Conservation (phyloP, 2,888 invertebrate genomes). For the Listrodromus nycthemerus region DNA sequence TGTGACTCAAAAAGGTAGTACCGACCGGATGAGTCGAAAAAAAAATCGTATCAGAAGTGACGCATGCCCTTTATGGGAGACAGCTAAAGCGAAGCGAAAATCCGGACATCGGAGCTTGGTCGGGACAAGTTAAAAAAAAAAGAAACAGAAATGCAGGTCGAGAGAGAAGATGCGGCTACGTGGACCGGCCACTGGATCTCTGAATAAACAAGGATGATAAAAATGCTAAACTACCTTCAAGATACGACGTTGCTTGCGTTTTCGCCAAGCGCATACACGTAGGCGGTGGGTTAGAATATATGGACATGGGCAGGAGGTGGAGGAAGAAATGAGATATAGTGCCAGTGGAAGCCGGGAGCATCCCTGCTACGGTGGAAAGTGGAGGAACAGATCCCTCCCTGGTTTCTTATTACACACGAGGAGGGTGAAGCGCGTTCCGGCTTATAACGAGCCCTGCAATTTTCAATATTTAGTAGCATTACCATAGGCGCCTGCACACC, state of each 20-base stretch:
- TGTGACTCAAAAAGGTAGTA: not conserved
- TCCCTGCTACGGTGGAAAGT: constrained; percentile 30
- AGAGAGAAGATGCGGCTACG: constrained; percentile 20
- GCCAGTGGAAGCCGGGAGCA: constrained; percentile 33
- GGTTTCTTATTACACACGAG: constrained; percentile 69
- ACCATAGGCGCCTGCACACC: constrained; percentile 48
- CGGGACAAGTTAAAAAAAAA: not conserved
- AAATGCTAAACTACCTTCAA: constrained; percentile 72
- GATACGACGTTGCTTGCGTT: constrained; percentile 65
- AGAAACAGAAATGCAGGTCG: not conserved
- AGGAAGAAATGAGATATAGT: constrained; percentile 56
- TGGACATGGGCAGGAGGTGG: constrained; percentile 22
- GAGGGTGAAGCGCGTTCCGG: constrained; percentile 59
- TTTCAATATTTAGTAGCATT: constrained; percentile 73
- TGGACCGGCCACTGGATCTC: constrained; percentile 49
- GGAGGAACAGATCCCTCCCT: constrained; percentile 45
- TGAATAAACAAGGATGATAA: constrained; percentile 70
- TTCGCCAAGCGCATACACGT: constrained; percentile 53
- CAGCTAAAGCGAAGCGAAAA: not conserved
- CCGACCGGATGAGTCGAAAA: not conserved
- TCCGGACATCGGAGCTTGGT: too few relatives aligned
- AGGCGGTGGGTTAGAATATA: constrained; percentile 56
- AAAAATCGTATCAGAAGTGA: not conserved
- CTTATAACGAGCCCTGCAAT: constrained; percentile 69
- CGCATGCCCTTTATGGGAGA: not conserved